Evolutionary conservation across 64 coral and sea anemone species (phyloP), one percentile per base, ranked within the genome.

Genomic region (Platygyra sinensis): DNA sequence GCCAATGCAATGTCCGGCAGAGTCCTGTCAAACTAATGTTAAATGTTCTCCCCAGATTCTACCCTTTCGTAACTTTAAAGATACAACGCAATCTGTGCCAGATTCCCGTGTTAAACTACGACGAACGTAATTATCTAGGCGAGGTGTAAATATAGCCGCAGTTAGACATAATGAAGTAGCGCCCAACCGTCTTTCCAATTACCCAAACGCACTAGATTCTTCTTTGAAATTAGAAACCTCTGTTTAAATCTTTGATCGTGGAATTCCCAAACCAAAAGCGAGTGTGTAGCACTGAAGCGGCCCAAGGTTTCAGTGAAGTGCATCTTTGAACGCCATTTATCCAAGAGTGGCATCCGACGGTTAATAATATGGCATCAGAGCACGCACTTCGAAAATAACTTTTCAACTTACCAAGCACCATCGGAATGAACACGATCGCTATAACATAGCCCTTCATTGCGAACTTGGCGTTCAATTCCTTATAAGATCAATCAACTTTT

Each of bases 381-480:
- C 89, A 91, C 89, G 89, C 80, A 91, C 80, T 63, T 38, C 79
- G 64, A 73, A 81, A 79, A 79, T 62, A 81, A 79, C 71, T 72
- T 49, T 67, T 14, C 60, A 83, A 90, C 89, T 91, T 76, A 91
- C 89, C 89, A 39, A 61, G 11, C 28, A 91, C 79, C 72, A 91
- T 91, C 52, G 89, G 89, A 85, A 91, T 91, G 80, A 91, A 64
- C 59, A 91, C 89, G 60, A 84, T 76, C n/a, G 32, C 73, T 30
- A 84, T 51, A 24, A 52, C 46, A 73, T 73, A 81, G 52, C 79
- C 89, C 89, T 84, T 91, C 79, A 91, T 91, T 83, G 57, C 42
- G 72, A 61, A 18, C 86, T 61, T 60, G 60, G 32, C 46, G 71
- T 80, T 90, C 64, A 80, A 60, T 71, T 90, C 77, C 65, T 30